Evolutionary conservation across 2,113 vertebrate species (phyloP).

Genomic region (Bagarius yarrelli): DNA sequence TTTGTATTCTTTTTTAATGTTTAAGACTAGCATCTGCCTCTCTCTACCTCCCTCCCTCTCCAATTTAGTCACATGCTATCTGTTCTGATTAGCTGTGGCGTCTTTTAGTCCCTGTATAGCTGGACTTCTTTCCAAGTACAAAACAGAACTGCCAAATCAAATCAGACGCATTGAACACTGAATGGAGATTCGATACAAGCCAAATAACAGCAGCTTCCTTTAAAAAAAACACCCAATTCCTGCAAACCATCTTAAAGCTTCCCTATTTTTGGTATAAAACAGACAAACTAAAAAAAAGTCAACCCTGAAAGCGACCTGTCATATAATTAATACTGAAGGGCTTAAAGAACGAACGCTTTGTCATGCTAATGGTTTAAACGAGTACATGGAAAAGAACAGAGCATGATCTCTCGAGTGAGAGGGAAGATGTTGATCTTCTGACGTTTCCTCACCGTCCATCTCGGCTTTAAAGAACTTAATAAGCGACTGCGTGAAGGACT

Average conservation of each 20-base stretch:
- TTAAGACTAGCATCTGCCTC: no score
- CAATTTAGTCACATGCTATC: not conserved
- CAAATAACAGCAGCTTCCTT: not conserved
- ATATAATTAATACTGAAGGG: not conserved
- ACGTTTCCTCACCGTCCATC: conserved; percentile 83
- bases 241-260: not conserved
- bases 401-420: not conserved
- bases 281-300: not conserved
- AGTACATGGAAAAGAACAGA: not conserved
- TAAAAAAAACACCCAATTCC: no score
- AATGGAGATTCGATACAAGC: not conserved
- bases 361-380: not conserved
- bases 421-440: not conserved
- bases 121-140: not conserved
- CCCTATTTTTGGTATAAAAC: not conserved
- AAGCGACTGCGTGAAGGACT: conserved; percentile 95
- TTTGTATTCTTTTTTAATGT: no score
- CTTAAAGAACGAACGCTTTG: not conserved
- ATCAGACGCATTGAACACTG: not conserved
- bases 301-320: no score
- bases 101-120: not conserved
- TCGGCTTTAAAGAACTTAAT: conserved; percentile 90
- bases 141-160: not conserved
- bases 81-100: not conserved
- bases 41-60: no score